phyloP scores from a whole-genome alignment of 2,797 vertebrate species.

The Peromyscus nudipes region DNA sequence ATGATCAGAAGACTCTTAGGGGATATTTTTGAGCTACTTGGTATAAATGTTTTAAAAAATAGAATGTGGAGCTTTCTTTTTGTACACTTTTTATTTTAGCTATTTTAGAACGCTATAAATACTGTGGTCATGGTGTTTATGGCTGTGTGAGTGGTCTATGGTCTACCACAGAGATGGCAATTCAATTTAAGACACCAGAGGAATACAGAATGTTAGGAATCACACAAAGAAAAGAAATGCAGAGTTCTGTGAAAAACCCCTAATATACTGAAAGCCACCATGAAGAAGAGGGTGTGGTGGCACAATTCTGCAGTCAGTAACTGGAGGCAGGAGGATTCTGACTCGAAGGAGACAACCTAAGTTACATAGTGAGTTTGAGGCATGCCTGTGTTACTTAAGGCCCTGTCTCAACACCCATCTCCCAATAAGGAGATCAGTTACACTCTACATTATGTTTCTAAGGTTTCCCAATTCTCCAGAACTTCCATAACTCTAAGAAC shows the following conservation, averaged over 20 bases:
- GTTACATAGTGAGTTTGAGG: not conserved
- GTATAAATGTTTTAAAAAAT: not conserved
- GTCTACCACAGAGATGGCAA: not conserved
- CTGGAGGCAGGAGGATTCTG: not conserved
- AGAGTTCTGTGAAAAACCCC: not conserved
- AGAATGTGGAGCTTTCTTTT: not conserved
- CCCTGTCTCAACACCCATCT: not conserved
- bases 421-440: not conserved
- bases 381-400: not conserved
- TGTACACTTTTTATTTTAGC: constrained; percentile 21
- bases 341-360: not conserved
- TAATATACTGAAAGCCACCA: not conserved
- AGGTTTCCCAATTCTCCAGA: not conserved
- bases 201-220: not conserved
- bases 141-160: not conserved
- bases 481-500: not conserved
- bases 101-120: not conserved
- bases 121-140: not conserved
- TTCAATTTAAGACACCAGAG: not conserved
- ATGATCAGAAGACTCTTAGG: not conserved
- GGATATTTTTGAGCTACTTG: not conserved
- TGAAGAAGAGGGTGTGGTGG: not conserved
- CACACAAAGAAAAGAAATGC: not conserved
- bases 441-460: not conserved
- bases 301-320: not conserved